These are phyloP conservation scores for Drosophila prolongata DNA, from an alignment of 2,888 invertebrate genomes.

Conservation along the genomic window DNA sequence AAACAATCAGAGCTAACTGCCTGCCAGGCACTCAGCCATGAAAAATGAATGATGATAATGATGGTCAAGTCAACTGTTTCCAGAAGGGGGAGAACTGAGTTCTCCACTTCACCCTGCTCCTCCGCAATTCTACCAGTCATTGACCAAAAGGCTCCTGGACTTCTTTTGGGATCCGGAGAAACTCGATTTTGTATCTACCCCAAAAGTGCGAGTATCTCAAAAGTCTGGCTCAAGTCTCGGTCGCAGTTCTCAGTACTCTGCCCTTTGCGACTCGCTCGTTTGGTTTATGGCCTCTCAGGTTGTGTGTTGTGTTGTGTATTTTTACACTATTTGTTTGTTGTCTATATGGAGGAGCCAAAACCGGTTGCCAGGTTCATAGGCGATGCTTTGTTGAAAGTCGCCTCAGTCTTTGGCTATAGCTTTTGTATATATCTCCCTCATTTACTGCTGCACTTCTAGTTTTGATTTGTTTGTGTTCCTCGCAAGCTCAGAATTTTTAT, in stretches of 20 bases:
- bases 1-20: conserved; percentile 80
- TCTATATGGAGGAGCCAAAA: conserved; percentile 52
- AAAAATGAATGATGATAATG: conserved; percentile 81
- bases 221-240: conserved; percentile 33
- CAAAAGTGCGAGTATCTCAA: conserved; percentile 47
- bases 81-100: conserved; percentile 3
- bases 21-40: conserved; percentile 79
- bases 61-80: conserved; percentile 38
- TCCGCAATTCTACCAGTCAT: conserved; percentile 41
- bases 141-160: conserved; percentile 67
- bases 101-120: conserved; percentile 1
- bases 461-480: conserved; percentile 37
- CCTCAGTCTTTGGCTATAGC: conserved; percentile 19
- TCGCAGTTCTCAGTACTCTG: conserved; percentile 28
- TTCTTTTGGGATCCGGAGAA: conserved; percentile 35
- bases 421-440: conserved; percentile 22
- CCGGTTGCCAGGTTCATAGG: conserved; percentile 78
- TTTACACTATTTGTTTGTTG: conserved; percentile 60
- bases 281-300: conserved; percentile 71
- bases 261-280: conserved; percentile 58
- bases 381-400: conserved; percentile 54
- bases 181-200: conserved; percentile 55
- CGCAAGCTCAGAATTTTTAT: conserved; percentile 16
- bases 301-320: conserved; percentile 40
- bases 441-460: conserved; percentile 32